Conservation (phyloP, 2,113 vertebrate genomes). For the Phrynosoma blainvillii region DNA sequence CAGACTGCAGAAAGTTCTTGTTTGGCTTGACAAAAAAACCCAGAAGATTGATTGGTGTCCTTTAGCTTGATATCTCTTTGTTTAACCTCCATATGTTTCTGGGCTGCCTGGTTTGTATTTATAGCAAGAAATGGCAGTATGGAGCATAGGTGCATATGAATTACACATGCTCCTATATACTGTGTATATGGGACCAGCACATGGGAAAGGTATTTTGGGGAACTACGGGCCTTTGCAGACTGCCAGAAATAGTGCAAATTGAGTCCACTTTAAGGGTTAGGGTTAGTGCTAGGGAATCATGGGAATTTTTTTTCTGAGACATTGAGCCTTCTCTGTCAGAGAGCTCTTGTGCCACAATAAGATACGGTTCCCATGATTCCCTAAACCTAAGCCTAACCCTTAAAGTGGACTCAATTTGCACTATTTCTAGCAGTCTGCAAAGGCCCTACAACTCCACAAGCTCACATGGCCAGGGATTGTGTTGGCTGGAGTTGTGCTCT, state of each 20-base stretch:
- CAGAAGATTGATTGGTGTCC: background rate
- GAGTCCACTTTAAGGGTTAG: no score
- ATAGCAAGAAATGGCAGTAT: background rate
- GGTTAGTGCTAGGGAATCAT: no score
- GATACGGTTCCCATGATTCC: no score
- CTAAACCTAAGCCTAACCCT: no score
- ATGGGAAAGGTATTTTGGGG: background rate
- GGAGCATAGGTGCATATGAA: background rate
- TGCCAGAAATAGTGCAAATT: no score
- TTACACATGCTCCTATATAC: background rate
- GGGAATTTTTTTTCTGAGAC: no score
- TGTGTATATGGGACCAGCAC: background rate
- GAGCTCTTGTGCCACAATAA: no score
- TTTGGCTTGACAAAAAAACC: background rate
- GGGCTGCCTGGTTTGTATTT: background rate
- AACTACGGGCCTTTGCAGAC: no score
- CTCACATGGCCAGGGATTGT: background rate
- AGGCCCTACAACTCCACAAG: background rate
- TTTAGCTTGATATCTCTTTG: background rate
- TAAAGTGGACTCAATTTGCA: no score
- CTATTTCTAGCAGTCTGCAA: no score
- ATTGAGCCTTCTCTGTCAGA: no score
- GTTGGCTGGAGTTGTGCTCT: background rate
- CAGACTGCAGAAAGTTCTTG: background rate
- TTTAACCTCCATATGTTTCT: background rate